Evolutionary conservation across 1,140 invertebrate species (phyloP).

Genomic region (Aphidius ervi): DNA sequence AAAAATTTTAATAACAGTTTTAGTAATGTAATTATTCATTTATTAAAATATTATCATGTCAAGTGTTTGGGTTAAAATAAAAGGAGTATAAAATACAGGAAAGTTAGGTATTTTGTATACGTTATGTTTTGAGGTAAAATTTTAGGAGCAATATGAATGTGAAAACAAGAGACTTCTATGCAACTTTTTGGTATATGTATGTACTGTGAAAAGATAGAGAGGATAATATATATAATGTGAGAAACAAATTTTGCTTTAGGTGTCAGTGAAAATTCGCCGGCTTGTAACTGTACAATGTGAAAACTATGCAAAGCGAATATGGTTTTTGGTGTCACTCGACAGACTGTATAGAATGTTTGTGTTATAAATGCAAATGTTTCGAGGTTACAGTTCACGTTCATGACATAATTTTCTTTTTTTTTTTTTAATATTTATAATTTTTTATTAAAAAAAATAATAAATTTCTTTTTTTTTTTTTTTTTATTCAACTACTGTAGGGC

Average conservation of each 20-base stretch:
- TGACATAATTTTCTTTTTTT: no score
- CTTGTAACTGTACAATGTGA: constrained; percentile 6
- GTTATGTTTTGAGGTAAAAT: not conserved
- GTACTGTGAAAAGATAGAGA: constrained; percentile 4
- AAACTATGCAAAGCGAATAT: constrained; percentile 12
- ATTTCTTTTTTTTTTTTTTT: no score
- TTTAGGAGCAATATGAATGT: not conserved
- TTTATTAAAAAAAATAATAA: no score
- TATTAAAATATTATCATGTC: no score
- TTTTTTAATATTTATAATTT: no score
- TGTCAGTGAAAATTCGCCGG: constrained; percentile 2
- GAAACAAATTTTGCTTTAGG: not conserved
- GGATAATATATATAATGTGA: not conserved
- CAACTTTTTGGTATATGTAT: not conserved
- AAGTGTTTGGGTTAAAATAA: no score
- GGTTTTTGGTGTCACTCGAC: not conserved
- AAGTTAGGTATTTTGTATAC: no score
- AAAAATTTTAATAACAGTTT: not conserved
- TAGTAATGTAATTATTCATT: not conserved
- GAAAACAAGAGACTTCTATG: constrained; percentile 8
- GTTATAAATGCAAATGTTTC: no score
- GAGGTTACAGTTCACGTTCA: no score
- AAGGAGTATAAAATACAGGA: no score
- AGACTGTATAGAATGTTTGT: no score
- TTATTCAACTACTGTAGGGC: no score